A percentile compares a stretch with the other conserved stretches of the same genome.
Conservation (phyloP, 2,113 vertebrate genomes). For the Chitala chitala region DNA sequence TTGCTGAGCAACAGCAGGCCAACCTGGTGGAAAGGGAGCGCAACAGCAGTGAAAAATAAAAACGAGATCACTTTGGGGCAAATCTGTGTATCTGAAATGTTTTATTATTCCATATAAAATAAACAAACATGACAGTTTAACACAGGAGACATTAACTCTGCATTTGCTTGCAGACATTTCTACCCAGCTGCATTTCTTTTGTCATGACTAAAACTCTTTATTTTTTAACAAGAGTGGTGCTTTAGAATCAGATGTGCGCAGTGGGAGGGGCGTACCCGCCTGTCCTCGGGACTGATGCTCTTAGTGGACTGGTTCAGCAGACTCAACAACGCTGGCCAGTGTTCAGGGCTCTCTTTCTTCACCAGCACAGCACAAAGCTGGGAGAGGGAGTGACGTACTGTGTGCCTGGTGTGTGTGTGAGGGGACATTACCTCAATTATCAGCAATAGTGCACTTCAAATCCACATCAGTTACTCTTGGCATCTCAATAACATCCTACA, state of each 20-base stretch:
- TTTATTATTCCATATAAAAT: neutral
- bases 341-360: constrained; percentile 73
- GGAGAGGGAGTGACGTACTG: constrained; percentile 74
- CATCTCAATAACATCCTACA: no score
- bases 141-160: neutral
- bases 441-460: neutral
- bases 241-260: no score
- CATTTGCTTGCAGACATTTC: no score
- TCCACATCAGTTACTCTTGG: neutral
- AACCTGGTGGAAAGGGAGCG: constrained; percentile 52
- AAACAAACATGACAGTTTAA: neutral
- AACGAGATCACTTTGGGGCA: neutral
- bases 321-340: constrained; percentile 76
- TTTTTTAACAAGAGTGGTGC: no score
- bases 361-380: constrained; percentile 77
- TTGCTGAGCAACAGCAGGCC: constrained; percentile 75
- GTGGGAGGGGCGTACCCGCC: constrained; percentile 69
- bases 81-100: neutral
- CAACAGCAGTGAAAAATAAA: neutral
- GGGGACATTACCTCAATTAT: neutral
- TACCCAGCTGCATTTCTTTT: no score
- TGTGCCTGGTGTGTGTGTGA: constrained; percentile 58
- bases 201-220: no score
- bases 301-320: constrained; percentile 70
- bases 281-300: constrained; percentile 63